Base-by-base conservation (phyloP, 2,888 invertebrate genomes). In the Hartigia nigra region DNA sequence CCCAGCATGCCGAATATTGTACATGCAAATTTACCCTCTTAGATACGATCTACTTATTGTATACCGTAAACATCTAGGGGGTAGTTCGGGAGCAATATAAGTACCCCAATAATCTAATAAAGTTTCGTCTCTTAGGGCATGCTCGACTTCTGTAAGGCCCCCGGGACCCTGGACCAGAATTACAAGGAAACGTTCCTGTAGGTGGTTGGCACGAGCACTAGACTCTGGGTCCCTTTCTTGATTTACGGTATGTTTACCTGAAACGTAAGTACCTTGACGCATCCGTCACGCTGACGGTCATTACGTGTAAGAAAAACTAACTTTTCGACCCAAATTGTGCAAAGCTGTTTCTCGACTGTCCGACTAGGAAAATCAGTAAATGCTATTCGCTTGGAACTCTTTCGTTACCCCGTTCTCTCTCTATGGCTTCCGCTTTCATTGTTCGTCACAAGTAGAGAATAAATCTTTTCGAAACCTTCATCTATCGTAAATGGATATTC, bases 211-310 rank as follows among this genome's bases (percentile, higher is more conserved):
- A 80, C 83, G 82, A 83, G 83, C 70, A 32, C 35, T 74, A 77
- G 78, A 74, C n/a, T 9, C 55, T 55, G 39, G 39, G 80, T 72
- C 76, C 76, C 31, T 31, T 69, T 70, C 78, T 72, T 86, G 88
- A 88, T 88, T 88, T 89, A 88, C 85, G 87, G 85, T 87, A 86
- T 87, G 87, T 87, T 88, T 89, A 89, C 88, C 88, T 88, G 89
- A 82, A 86, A 80, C 72, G 84, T 88, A 86, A 87, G 86, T 87
- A 89, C 86, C 87, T 85, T 86, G 87, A 88, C 88, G 84, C 83
- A 85, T 83, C 83, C 83, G 84, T 83, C 85, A 84, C 86, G 84
- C 76, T 77, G 12, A 72, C 14, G 55, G 55, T 23, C 55, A 55
- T 55, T 55, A 55, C 55, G 55, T 23, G 55, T 23, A 55, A 55